phyloP scores from a whole-genome alignment of 2,113 vertebrate genomes.

The Hoplias malabaricus region DNA sequence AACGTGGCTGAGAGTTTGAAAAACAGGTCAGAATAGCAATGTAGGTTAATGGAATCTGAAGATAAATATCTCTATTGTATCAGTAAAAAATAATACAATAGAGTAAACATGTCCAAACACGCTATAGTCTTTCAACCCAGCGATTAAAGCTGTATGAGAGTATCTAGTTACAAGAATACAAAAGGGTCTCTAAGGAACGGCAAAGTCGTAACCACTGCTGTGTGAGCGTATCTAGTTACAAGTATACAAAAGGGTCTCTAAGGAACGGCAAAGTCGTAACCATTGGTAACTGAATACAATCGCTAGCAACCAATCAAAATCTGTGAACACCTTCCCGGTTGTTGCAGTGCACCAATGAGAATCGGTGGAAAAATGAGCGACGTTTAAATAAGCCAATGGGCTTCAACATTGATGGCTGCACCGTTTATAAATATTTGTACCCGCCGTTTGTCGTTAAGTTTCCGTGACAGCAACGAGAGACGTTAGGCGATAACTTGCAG shows the following conservation, averaged over 20 bases:
- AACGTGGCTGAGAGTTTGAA: no score
- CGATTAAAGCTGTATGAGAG: not conserved
- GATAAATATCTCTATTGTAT: not conserved
- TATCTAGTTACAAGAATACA: conserved; percentile 42
- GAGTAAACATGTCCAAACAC: conserved; percentile 16
- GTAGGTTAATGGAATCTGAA: not conserved
- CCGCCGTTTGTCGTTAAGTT: not conserved
- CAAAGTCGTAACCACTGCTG: conserved; percentile 23
- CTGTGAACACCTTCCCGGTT: not conserved
- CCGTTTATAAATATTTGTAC: conserved; percentile 33
- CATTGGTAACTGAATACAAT: conserved; percentile 31
- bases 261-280: not conserved
- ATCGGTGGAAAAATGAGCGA: conserved; percentile 8
- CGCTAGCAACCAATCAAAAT: conserved; percentile 30
- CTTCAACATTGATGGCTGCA: not conserved
- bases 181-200: conserved; percentile 22
- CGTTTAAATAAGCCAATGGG: conserved; percentile 25
- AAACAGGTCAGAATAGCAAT: no score
- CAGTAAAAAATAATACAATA: not conserved
- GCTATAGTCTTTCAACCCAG: not conserved
- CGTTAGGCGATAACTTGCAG: no score
- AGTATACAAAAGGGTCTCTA: conserved; percentile 42
- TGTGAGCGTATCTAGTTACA: conserved; percentile 20
- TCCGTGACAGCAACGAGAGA: not conserved
- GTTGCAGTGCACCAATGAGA: conserved; percentile 26